phyloP scores from a whole-genome alignment of 2,113 vertebrate species.

The Apodemus sylvaticus region DNA sequence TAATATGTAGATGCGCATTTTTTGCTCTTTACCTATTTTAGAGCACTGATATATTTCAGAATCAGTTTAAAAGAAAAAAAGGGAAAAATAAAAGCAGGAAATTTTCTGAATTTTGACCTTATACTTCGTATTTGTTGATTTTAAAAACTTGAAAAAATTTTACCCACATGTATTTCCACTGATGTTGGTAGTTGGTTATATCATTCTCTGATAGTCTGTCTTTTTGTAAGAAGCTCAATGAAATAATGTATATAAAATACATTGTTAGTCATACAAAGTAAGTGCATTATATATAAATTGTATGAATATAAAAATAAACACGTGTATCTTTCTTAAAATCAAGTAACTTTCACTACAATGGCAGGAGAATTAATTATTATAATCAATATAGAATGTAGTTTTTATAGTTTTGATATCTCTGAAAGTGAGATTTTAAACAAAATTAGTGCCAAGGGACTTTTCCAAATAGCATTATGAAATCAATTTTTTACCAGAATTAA shows the following conservation, averaged over 20 bases:
- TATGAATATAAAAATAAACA: neutral
- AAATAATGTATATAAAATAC: neutral
- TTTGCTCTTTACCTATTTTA: neutral
- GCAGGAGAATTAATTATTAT: neutral
- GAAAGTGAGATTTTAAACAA: neutral
- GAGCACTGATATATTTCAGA: neutral
- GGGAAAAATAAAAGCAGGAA: neutral
- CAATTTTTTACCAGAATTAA: constrained; percentile 14
- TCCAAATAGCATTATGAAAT: neutral
- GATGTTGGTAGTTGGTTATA: too few relatives aligned
- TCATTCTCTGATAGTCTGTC: neutral
- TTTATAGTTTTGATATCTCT: neutral
- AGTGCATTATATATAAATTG: neutral
- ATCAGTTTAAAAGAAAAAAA: neutral
- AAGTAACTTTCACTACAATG: neutral
- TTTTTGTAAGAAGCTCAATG: neutral
- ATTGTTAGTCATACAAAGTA: neutral
- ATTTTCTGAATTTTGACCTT: neutral
- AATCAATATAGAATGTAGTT: neutral
- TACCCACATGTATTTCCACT: neutral
- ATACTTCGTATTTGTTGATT: neutral
- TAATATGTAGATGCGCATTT: neutral
- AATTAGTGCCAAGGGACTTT: neutral
- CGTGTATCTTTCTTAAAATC: neutral
- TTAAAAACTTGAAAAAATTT: neutral